Percentiles rank a stretch among this genome's conserved stretches.
phyloP scores from a whole-genome alignment of 2,113 vertebrate genomes.

The Stercorarius parasiticus region DNA sequence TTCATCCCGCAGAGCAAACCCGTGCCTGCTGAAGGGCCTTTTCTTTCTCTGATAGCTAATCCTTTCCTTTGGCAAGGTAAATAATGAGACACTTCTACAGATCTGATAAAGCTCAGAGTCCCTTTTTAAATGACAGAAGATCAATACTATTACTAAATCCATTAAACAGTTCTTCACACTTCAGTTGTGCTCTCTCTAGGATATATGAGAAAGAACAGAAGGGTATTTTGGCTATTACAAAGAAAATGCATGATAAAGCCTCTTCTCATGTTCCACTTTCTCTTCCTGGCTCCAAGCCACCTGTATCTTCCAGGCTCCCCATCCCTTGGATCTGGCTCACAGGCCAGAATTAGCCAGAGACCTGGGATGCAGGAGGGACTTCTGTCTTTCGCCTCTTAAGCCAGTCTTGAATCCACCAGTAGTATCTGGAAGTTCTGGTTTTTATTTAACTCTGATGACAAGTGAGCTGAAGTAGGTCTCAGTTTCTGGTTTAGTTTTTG shows the following conservation, averaged over 20 bases:
- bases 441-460: neutral
- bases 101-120: constrained; percentile 35
- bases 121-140: constrained; percentile 12
- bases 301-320: neutral
- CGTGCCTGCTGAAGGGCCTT: neutral
- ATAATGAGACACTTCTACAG: constrained; percentile 21
- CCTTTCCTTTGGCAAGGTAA: constrained; percentile 41
- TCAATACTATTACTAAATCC: constrained; percentile 60
- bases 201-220: constrained; percentile 21
- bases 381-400: neutral
- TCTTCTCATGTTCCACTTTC: neutral
- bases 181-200: constrained; percentile 7
- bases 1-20: neutral
- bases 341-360: neutral
- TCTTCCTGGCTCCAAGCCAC: neutral
- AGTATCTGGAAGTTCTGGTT: neutral
- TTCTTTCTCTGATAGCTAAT: constrained; percentile 39
- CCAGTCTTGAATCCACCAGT: neutral
- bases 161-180: constrained; percentile 46
- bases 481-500: neutral
- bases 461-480: neutral
- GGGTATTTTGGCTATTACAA: neutral
- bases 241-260: neutral
- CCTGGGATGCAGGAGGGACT: neutral
- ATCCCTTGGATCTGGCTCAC: neutral